Base-by-base conservation (phyloP, 1,140 invertebrate genomes). In the Drosophila littoralis region DNA sequence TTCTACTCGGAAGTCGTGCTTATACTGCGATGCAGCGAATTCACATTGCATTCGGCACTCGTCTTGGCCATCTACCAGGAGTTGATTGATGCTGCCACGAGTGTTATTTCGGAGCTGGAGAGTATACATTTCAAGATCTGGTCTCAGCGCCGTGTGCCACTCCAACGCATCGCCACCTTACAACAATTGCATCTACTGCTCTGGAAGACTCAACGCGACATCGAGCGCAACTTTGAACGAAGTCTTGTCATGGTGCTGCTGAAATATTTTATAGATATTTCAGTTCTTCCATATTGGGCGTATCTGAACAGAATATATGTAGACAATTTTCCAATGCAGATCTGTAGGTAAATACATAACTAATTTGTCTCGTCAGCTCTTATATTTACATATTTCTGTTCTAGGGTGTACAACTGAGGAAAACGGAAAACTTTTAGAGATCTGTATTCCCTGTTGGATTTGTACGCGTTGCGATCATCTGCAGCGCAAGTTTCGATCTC, bases 1-100 rank as follows among this genome's bases (percentile, higher is more conserved):
- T 43, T 66, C 9, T 76, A 72, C 36, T 72, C 74, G 28, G 61
- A 76, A 33, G 1, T 76, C n/a, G 60, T 66, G 1, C 33, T 76
- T 0, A 64, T 58, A 1, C 22, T 76, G 10, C 60, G 68, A 6
- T 66, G 61, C 42, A 28, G 42, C 7, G 74, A 76, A 32, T 76
- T 72, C 28, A 60, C 59, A 22, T 36, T 76, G 9, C 48, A 71
- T 17, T 43, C 48, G 1, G 46, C 36, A 0, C 28, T 72, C 1
- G 36, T 72, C 1, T 32, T 76, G 45, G 42, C 15, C n/a, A 15
- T 72, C 12, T 65, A 76, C 9, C 45, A 59, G 13, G 74, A 76
- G 35, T 8, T 76, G 33, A 17, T 46, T 13, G 55, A 64, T 2
- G 43, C 55, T 36, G 63, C 54, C 36, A 8, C 13, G 3, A 9